A percentile compares a stretch with the other conserved stretches of the same genome.
phyloP scores from a whole-genome alignment of 2,113 vertebrate species.

The Cyanoramphus novaezelandiae region DNA sequence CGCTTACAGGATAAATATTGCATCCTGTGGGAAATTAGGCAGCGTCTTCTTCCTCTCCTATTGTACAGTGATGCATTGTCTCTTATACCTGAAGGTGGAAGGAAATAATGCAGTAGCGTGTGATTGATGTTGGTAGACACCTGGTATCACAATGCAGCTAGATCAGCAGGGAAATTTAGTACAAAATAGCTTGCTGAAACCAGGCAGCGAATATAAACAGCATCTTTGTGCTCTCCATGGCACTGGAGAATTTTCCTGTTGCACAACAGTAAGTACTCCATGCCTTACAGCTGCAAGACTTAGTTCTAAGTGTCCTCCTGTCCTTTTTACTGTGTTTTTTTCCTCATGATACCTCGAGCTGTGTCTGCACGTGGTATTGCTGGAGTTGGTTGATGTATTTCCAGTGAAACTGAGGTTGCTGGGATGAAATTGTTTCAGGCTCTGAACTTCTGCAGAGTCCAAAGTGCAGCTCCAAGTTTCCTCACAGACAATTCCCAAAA shows the following conservation, averaged over 20 bases:
- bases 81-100: slow-evolving; percentile 18
- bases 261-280: background rate
- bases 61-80: slow-evolving; percentile 14
- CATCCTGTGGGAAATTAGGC: slow-evolving; percentile 61
- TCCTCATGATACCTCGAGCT: background rate
- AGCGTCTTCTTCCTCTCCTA: background rate
- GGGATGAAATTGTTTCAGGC: background rate
- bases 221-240: background rate
- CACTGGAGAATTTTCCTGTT: background rate
- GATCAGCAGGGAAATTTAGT: slow-evolving; percentile 14
- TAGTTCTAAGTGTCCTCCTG: background rate
- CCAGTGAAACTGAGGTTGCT: rapidly evolving
- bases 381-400: background rate
- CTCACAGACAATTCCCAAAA: background rate
- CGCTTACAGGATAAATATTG: slow-evolving; percentile 60
- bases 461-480: background rate
- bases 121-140: slow-evolving; percentile 34
- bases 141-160: slow-evolving; percentile 2
- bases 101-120: background rate
- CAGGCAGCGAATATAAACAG: background rate
- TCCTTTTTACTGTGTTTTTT: background rate
- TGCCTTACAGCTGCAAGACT: background rate
- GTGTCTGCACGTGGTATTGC: background rate
- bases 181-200: background rate
- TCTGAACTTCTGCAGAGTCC: background rate